phyloP scores from a whole-genome alignment of 2,113 vertebrate genomes.

The Rhabdornis inornatus region DNA sequence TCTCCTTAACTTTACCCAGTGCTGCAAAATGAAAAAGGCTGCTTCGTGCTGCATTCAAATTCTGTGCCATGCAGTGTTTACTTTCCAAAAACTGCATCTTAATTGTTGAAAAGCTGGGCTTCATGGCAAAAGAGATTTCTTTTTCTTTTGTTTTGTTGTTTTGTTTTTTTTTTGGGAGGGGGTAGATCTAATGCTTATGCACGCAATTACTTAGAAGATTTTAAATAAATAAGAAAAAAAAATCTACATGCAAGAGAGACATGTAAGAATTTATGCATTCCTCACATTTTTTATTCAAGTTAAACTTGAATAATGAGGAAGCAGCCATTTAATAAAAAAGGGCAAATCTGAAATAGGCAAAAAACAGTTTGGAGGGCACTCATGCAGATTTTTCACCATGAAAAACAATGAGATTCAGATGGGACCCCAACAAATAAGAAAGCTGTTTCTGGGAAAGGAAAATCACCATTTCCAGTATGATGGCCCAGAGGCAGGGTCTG shows the following conservation, averaged over 20 bases:
- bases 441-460: neutral
- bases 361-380: neutral
- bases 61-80: neutral
- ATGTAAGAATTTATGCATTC: neutral
- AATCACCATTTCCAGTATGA: neutral
- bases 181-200: neutral
- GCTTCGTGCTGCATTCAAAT: neutral
- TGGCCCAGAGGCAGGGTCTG: neutral
- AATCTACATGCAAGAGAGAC: neutral
- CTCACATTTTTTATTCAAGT: neutral
- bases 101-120: neutral
- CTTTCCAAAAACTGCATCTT: neutral
- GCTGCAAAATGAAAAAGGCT: neutral
- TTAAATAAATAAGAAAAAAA: neutral
- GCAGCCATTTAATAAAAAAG: neutral
- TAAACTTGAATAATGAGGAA: neutral
- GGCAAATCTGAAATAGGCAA: neutral
- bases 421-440: neutral
- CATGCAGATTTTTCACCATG: neutral
- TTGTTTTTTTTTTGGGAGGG: neutral
- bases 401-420: neutral
- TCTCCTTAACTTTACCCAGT: neutral
- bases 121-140: neutral
- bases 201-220: neutral
- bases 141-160: neutral